Base-by-base conservation (phyloP, 2,888 invertebrate species). In the Ophion obscuratus region DNA sequence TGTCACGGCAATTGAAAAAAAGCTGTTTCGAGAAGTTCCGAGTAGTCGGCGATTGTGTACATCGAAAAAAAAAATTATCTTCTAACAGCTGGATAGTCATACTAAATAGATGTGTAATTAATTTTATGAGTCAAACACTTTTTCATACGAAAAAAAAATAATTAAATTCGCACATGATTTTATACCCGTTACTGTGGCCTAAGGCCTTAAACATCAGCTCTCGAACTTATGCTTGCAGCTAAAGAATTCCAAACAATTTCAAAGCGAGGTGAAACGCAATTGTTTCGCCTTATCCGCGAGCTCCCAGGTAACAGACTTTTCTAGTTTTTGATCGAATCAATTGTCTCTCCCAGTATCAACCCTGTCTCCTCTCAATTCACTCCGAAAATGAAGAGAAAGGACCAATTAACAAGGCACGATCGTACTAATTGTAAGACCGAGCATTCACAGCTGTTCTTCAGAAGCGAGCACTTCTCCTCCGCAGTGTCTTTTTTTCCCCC, bases 351-450 rank as follows among this genome's bases (percentile, higher is more conserved):
- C 68, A 27, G 47, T 44, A 64, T 57, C 40, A 24, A 44, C 7
- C 53, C 20, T 17, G 14, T 59, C 64, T 40, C 31, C 61, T 27
- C 24, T 80, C 61, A 80, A 83, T 76, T 64, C 59, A 66, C 36
- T 74, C 47, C 76, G 67, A 71, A 76, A 85, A 77, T 83, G 71
- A 73, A 85, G 66, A 85, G 83, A 80, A 83, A 85, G 85, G 73
- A 83, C 83, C 83, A 85, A 85, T 85, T 85, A 83, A 83, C 80
- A 73, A 71, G 73, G 73, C 85, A 73, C 83, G 83, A 81, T 81
- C 81, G 59, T 77, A 81, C 62, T 81, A 86, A 83, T 86, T 86
- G 83, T 83, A 77, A 83, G 86, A 83, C 73, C 81, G 68, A 84
- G 76, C 71, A 68, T 78, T 80, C 83, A 74, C 83, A 83, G 83